phyloP scores from a whole-genome alignment of 2,888 invertebrate genomes.

The Camptogramma bilineatum region DNA sequence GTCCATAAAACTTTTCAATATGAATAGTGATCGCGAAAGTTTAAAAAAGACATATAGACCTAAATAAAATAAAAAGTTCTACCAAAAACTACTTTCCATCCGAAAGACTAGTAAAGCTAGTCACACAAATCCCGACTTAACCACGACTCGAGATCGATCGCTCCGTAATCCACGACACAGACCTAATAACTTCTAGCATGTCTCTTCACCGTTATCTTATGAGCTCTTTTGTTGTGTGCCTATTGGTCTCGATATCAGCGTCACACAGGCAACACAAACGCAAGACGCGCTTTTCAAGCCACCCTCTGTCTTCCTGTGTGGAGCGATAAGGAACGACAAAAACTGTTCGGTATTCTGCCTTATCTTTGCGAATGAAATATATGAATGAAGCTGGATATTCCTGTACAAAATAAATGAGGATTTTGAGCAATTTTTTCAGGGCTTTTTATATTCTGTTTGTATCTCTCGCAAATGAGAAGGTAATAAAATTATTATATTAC shows the following conservation, averaged over 20 bases:
- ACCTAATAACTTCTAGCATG: constrained; percentile 27
- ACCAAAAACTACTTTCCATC: too few relatives aligned
- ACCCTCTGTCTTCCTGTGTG: constrained; percentile 29
- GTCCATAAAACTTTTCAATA: too few relatives aligned
- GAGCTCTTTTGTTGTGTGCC: constrained; percentile 34
- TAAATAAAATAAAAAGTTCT: too few relatives aligned
- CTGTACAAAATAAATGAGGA: not conserved
- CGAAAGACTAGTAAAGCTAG: not conserved
- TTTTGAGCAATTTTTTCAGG: not conserved
- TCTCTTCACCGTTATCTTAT: constrained; percentile 22
- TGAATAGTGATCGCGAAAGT: too few relatives aligned
- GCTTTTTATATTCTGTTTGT: too few relatives aligned
- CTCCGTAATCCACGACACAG: constrained; percentile 17
- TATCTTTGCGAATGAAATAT: constrained; percentile 8
- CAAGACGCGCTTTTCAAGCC: constrained; percentile 13
- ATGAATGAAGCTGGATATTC: not conserved
- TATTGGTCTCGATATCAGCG: constrained; percentile 37
- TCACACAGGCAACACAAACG: constrained; percentile 29
- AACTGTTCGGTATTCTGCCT: constrained; percentile 10
- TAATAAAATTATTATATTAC: too few relatives aligned
- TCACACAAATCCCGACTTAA: constrained; percentile 13
- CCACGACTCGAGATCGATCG: constrained; percentile 14
- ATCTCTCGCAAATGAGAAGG: too few relatives aligned
- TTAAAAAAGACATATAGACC: too few relatives aligned
- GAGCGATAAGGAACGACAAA: constrained; percentile 26